Evolutionary conservation across 2,797 vertebrate species (phyloP).

Genomic region (Hirundo rustica): DNA sequence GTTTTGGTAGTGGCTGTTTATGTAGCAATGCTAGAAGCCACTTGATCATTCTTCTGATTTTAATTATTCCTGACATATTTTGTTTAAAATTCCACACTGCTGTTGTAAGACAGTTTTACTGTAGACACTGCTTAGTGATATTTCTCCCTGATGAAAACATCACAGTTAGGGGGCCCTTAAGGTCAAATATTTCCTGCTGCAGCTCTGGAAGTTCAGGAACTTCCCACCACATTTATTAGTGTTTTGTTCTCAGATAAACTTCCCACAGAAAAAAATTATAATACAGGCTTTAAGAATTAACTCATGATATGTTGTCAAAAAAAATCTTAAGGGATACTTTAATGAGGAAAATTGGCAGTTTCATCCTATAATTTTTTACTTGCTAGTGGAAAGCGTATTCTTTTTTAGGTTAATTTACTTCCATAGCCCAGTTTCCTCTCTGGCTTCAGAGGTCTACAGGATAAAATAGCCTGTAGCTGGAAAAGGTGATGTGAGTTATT

Average conservation of each 20-base stretch:
- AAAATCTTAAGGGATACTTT: not conserved
- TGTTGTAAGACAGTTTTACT: constrained; percentile 61
- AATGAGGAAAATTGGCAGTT: not conserved
- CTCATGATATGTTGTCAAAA: not conserved
- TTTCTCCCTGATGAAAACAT: constrained; percentile 61
- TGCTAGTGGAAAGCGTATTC: not conserved
- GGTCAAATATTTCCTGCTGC: constrained; percentile 63
- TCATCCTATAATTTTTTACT: not conserved
- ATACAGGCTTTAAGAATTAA: not conserved
- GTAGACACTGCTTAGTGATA: constrained; percentile 42
- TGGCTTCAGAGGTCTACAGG: not conserved
- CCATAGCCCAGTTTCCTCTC: not conserved
- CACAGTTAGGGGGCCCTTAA: constrained; percentile 47
- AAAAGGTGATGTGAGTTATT: not conserved
- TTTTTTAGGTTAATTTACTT: not conserved
- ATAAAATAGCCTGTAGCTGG: not conserved
- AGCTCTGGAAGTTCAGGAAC: constrained; percentile 58
- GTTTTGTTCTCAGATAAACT: constrained; percentile 42
- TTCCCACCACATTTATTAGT: constrained; percentile 48
- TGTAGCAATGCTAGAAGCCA: not conserved
- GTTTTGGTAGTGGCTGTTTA: constrained; percentile 45
- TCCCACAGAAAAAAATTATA: not conserved
- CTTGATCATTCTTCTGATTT: constrained; percentile 53
- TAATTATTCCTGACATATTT: constrained; percentile 59
- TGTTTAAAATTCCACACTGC: constrained; percentile 59